Conservation (phyloP, 37 sponge, comb jelly and placozoan species). For the Crambe crambe region DNA sequence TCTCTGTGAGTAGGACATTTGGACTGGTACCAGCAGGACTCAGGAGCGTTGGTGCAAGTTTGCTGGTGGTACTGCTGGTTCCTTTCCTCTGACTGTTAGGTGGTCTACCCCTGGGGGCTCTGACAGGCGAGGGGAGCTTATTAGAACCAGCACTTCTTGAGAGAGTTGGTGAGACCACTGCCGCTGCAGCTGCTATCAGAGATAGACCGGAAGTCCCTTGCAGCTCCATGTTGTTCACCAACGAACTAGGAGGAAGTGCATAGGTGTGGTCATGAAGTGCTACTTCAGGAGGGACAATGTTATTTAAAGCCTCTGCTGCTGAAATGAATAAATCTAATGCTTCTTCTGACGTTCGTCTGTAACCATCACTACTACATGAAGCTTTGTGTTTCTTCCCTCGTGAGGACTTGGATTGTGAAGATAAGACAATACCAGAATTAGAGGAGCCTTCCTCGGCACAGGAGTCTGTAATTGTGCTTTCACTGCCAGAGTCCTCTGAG, state of each 20-base stretch:
- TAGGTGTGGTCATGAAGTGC: conserved; percentile 86
- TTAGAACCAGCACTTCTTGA: conserved; percentile 23
- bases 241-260: conserved; percentile 39
- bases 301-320: conserved; percentile 71
- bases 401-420: background rate
- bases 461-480: conserved; percentile 66
- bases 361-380: too few relatives aligned
- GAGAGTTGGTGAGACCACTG: conserved; percentile 82
- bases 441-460: conserved; percentile 37
- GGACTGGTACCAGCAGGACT: conserved; percentile 72
- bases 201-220: conserved; percentile 75
- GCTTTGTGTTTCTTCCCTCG: background rate
- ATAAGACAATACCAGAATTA: background rate
- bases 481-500: conserved; percentile 39
- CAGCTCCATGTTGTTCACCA: conserved; percentile 54
- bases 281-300: conserved; percentile 58
- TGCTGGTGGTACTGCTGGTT: conserved; percentile 25
- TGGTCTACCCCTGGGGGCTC: conserved; percentile 82
- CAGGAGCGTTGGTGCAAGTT: conserved; percentile 64
- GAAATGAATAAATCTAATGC: conserved; percentile 66
- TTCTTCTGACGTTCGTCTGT: conserved; percentile 21
- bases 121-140: conserved; percentile 48
- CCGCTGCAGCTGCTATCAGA: conserved; percentile 87
- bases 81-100: conserved; percentile 67
- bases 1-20: conserved; percentile 60